phyloP scores from a whole-genome alignment of 2,113 vertebrate genomes.

The Acanthisitta chloris region DNA sequence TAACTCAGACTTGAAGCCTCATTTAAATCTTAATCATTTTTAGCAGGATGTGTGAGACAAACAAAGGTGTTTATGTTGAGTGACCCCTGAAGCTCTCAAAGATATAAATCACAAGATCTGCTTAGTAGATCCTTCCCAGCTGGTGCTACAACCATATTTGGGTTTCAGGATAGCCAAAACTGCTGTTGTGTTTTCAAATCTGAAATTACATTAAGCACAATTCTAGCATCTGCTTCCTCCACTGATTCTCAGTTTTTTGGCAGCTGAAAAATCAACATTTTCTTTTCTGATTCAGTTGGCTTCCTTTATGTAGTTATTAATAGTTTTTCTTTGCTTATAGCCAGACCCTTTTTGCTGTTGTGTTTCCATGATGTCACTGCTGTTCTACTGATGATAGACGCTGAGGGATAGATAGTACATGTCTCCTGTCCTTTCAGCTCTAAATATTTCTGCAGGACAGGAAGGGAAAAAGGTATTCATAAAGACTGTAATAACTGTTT shows the following conservation, averaged over 20 bases:
- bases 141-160: background rate
- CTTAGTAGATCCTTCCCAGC: slow-evolving; percentile 1
- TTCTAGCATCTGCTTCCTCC: background rate
- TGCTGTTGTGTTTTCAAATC: background rate
- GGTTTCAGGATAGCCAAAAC: background rate
- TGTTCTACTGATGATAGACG: background rate
- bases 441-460: background rate
- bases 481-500: background rate
- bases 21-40: slow-evolving; percentile 31
- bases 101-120: background rate
- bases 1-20: background rate
- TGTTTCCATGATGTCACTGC: background rate
- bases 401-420: background rate
- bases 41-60: slow-evolving; percentile 3
- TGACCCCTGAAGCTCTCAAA: background rate
- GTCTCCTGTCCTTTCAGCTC: background rate
- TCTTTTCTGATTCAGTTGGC: background rate
- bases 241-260: background rate
- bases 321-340: background rate
- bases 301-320: background rate
- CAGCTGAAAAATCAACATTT: background rate
- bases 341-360: background rate
- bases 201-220: background rate
- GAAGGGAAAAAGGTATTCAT: background rate
- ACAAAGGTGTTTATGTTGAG: background rate